phyloP scores from a whole-genome alignment of 2,113 vertebrate species.

The Fregata magnificens region DNA sequence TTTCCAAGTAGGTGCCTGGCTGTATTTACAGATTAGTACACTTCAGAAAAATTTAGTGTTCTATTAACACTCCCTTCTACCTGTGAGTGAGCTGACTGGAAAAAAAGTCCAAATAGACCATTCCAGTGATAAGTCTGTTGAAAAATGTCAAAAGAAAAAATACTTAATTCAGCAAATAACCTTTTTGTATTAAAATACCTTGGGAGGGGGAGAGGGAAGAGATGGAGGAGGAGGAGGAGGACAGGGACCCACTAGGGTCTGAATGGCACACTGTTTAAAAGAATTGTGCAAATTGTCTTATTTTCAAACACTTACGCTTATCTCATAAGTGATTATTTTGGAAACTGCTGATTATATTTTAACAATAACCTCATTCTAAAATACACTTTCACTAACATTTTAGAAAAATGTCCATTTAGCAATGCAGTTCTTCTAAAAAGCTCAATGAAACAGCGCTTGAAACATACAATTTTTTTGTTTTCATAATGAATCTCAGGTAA shows the following conservation, averaged over 20 bases:
- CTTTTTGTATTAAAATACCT: neutral
- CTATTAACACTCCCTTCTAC: neutral
- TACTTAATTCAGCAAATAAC: neutral
- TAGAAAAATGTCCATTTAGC: neutral
- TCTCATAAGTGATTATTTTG: neutral
- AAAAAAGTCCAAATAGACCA: neutral
- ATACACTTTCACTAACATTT: neutral
- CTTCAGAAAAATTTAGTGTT: neutral
- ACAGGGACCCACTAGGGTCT: neutral
- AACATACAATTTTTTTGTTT: neutral
- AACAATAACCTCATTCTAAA: neutral
- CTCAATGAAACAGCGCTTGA: neutral
- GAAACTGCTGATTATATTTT: neutral
- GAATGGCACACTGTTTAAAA: conserved; percentile 8
- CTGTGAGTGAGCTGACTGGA: neutral
- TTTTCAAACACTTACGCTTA: neutral
- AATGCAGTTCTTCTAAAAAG: neutral
- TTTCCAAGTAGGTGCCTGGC: neutral
- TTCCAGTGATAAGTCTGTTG: neutral
- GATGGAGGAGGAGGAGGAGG: neutral
- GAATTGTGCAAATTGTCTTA: conserved; percentile 1
- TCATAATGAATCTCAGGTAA: neutral
- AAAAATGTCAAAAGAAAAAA: neutral
- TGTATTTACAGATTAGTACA: neutral
- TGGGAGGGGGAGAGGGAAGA: neutral